A percentile compares a stretch with the other conserved stretches of the same genome.
Conservation (phyloP, 2,797 vertebrate species). For the Gadopsis marmoratus region DNA sequence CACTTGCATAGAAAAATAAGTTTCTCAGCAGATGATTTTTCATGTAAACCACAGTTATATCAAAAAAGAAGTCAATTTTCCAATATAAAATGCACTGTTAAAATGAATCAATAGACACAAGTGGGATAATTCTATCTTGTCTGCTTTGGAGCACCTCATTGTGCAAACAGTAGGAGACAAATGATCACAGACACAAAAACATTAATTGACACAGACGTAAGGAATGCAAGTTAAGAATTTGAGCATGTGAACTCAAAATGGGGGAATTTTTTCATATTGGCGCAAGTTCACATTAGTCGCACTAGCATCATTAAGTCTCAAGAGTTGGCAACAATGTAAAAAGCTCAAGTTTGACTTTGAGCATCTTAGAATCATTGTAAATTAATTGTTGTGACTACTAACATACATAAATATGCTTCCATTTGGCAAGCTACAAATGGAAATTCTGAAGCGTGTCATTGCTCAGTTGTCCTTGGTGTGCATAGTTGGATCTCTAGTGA, state of each 20-base stretch:
- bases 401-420: constrained; percentile 69
- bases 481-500: constrained; percentile 84
- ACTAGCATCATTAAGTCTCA: constrained; percentile 45
- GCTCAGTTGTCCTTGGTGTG: constrained; percentile 84
- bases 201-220: constrained; percentile 72
- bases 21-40: constrained; percentile 85
- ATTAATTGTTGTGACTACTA: constrained; percentile 57
- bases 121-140: constrained; percentile 60
- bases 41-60: constrained; percentile 86
- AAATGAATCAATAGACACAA: constrained; percentile 73
- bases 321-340: constrained; percentile 58
- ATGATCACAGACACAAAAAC: constrained; percentile 56
- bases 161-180: constrained; percentile 73
- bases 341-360: constrained; percentile 55
- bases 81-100: constrained; percentile 83
- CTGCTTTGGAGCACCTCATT: constrained; percentile 77
- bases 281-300: constrained; percentile 74
- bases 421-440: constrained; percentile 82
- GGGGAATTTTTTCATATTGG: constrained; percentile 63
- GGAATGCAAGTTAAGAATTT: constrained; percentile 78
- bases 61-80: constrained; percentile 77
- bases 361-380: constrained; percentile 39
- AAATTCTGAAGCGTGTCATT: constrained; percentile 71
- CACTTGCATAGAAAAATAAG: constrained; percentile 89
- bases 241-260: constrained; percentile 67